These are phyloP conservation scores for Scleropages formosus DNA, from an alignment of 2,797 vertebrate species.

Conservation along the genomic window DNA sequence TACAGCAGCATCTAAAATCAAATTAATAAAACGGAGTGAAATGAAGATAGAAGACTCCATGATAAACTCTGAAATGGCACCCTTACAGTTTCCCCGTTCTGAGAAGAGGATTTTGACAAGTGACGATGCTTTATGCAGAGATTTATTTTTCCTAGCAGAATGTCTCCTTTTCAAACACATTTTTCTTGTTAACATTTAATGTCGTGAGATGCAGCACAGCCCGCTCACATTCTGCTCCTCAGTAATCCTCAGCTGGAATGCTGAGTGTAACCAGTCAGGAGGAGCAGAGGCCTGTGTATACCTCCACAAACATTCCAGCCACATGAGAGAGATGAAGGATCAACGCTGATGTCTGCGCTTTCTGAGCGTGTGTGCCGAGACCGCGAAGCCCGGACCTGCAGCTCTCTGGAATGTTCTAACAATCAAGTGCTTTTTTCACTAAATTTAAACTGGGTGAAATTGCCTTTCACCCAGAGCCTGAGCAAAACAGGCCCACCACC, in stretches of 20 bases:
- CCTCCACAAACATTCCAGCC: background rate
- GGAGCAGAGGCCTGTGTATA: background rate
- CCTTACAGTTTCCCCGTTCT: no score
- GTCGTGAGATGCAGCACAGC: background rate
- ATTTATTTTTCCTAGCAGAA: background rate
- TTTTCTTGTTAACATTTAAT: background rate
- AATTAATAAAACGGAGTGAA: background rate
- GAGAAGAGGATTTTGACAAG: background rate
- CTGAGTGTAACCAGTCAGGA: conserved; percentile 2
- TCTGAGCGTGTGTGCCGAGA: conserved; percentile 46
- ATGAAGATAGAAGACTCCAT: no score
- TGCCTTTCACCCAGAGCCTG: conserved; percentile 43
- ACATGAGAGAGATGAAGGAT: conserved; percentile 3
- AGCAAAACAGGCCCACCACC: conserved; percentile 36
- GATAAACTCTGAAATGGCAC: no score
- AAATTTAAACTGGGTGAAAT: conserved; percentile 47
- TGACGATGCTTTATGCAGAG: background rate
- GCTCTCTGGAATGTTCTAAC: conserved; percentile 54
- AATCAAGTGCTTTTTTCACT: conserved; percentile 49
- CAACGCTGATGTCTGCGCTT: conserved; percentile 49
- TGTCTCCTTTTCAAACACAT: background rate
- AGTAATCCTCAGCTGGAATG: background rate
- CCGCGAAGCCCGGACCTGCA: conserved; percentile 61
- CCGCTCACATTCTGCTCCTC: background rate
- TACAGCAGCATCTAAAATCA: background rate